Percentiles rank a stretch among this genome's conserved stretches.
These are phyloP conservation scores for Plebejus melissa DNA, from an alignment of 2,888 invertebrate species.

Conservation along the genomic window DNA sequence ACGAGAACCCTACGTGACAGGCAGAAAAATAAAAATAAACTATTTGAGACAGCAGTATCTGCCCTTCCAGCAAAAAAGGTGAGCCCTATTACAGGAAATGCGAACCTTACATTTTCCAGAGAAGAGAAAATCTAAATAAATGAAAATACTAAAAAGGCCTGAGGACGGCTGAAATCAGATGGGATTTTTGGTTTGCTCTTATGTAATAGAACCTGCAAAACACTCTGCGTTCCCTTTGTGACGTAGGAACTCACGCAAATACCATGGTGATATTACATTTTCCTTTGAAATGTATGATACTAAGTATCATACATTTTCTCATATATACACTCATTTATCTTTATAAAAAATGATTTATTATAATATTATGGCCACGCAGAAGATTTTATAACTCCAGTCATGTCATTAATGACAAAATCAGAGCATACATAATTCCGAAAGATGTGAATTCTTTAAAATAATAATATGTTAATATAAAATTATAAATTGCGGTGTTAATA, in stretches of 20 bases:
- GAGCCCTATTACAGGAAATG: neutral
- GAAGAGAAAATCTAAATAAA: constrained; percentile 1
- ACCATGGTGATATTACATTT: neutral
- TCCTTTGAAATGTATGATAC: neutral
- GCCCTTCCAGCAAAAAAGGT: neutral
- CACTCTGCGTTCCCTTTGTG: neutral
- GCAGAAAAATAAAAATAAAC: neutral
- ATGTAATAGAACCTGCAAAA: neutral
- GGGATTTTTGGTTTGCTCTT: constrained; percentile 4
- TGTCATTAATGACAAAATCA: neutral
- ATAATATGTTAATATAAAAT: neutral
- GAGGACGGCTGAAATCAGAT: constrained; percentile 13
- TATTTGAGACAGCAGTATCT: neutral
- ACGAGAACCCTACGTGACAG: neutral
- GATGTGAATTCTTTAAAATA: neutral
- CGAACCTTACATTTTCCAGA: neutral
- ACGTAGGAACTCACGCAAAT: neutral
- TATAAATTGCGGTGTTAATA: neutral
- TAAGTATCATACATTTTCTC: too few species aligned
- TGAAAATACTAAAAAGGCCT: constrained; percentile 7
- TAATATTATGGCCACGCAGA: too few species aligned
- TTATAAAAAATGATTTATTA: too few species aligned
- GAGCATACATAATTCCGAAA: neutral
- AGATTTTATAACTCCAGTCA: too few species aligned
- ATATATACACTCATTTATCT: too few species aligned